Conservation (phyloP, 2,797 vertebrate species). For the Diplodus sargus region DNA sequence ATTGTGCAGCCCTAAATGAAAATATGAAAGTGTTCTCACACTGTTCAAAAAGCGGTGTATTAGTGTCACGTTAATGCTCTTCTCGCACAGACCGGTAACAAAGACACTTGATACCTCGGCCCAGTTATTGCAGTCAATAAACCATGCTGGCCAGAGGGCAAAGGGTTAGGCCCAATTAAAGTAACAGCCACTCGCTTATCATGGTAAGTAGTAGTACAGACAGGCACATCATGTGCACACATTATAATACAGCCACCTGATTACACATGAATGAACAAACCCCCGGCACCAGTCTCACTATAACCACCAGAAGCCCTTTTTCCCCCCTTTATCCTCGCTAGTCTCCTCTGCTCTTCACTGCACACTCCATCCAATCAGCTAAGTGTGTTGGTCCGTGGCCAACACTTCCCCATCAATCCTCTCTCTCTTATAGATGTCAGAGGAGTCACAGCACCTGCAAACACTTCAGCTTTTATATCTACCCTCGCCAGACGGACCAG, state of each 20-base stretch:
- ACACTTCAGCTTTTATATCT: conserved; percentile 34
- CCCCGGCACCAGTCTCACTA: conserved; percentile 2
- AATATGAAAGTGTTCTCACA: conserved; percentile 1
- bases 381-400: conserved; percentile 66
- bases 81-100: conserved; percentile 33
- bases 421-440: conserved; percentile 30
- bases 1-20: no score
- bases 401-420: conserved; percentile 40
- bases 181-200: conserved; percentile 22
- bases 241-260: conserved; percentile 19
- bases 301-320: conserved; percentile 18
- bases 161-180: conserved; percentile 55
- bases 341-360: conserved; percentile 6
- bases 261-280: conserved; percentile 21
- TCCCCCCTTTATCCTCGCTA: conserved; percentile 9
- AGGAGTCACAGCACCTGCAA: conserved; percentile 28
- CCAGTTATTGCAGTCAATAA: conserved; percentile 72
- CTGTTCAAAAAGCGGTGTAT: conserved; percentile 6
- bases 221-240: conserved; percentile 27
- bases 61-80: conserved; percentile 18
- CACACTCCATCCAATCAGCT: conserved; percentile 66
- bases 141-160: conserved; percentile 56
- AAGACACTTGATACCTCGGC: conserved; percentile 60
- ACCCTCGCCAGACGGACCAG: not conserved
- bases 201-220: conserved; percentile 2